phyloP scores from a whole-genome alignment of 2,113 vertebrate genomes.

The Zapornia atra region DNA sequence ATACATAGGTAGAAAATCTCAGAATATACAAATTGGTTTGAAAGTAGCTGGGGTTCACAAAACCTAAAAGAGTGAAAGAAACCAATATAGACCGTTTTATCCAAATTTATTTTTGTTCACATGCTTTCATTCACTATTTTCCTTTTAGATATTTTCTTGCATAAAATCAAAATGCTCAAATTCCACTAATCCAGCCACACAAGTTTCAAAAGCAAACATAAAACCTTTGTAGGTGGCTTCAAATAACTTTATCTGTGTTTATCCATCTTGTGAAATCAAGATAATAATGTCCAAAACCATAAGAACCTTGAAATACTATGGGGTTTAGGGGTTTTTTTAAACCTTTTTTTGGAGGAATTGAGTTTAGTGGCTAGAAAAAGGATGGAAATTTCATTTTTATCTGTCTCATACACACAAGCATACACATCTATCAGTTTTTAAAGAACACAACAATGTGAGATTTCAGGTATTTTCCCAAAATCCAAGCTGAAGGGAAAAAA shows the following conservation, averaged over 20 bases:
- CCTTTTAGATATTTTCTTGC: neutral
- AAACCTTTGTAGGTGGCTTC: neutral
- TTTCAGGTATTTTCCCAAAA: neutral
- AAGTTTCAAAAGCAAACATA: neutral
- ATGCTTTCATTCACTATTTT: neutral
- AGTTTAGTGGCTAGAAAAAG: neutral
- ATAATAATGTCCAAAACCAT: neutral
- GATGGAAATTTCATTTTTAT: neutral
- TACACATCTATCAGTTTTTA: neutral
- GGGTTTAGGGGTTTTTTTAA: neutral
- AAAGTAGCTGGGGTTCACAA: neutral
- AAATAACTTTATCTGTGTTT: neutral
- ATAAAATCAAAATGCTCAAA: neutral
- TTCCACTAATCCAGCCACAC: neutral
- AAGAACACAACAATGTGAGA: neutral
- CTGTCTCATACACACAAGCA: neutral
- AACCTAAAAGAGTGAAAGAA: neutral
- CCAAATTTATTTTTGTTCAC: neutral
- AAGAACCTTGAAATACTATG: neutral
- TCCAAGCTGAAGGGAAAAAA: neutral
- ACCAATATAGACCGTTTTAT: neutral
- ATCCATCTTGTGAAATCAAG: neutral
- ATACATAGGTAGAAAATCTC: neutral
- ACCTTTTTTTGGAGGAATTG: rapidly evolving
- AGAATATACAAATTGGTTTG: neutral